Evolutionary conservation across 2,113 vertebrate species (phyloP).

Genomic region (Cephalopholis sonnerati): DNA sequence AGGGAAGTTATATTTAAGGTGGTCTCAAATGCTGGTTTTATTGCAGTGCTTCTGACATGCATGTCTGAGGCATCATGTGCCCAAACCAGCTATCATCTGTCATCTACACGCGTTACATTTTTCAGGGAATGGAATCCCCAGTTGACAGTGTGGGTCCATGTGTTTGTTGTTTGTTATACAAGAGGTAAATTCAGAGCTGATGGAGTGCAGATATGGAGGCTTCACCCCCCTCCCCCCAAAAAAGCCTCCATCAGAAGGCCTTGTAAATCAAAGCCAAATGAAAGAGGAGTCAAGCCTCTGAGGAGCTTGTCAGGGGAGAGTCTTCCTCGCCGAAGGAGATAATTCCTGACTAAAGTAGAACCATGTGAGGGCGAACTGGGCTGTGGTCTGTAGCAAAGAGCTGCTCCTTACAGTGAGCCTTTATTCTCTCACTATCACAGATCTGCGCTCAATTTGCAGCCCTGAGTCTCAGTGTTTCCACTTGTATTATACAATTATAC

Average conservation of each 20-base stretch:
- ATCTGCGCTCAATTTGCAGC: slow-evolving; percentile 27
- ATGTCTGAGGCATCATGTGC: slow-evolving; percentile 1
- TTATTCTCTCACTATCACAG: slow-evolving; percentile 15
- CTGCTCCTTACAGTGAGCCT: slow-evolving; percentile 21
- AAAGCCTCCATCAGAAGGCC: slow-evolving; percentile 30
- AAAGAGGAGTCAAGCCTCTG: slow-evolving; percentile 66
- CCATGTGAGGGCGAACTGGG: slow-evolving; percentile 63
- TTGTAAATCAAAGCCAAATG: slow-evolving; percentile 76
- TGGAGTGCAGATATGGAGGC: not conserved
- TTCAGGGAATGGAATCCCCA: not conserved
- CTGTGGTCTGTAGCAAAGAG: slow-evolving; percentile 33
- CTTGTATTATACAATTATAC: not conserved
- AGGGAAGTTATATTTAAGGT: slow-evolving; percentile 35
- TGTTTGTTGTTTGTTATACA: slow-evolving; percentile 36
- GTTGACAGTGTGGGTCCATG: slow-evolving; percentile 11
- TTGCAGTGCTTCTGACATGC: slow-evolving; percentile 15
- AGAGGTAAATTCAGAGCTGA: slow-evolving; percentile 13
- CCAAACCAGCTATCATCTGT: slow-evolving; percentile 32
- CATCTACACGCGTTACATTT: not conserved
- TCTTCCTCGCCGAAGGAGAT: slow-evolving; percentile 65
- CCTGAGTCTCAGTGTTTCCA: slow-evolving; percentile 20
- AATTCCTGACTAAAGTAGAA: slow-evolving; percentile 77
- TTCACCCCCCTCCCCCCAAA: not conserved
- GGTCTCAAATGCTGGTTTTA: slow-evolving; percentile 18
- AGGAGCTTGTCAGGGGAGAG: slow-evolving; percentile 59